Evolutionary conservation across 1,140 invertebrate genomes (phyloP).

Genomic region (Formica selysi): DNA sequence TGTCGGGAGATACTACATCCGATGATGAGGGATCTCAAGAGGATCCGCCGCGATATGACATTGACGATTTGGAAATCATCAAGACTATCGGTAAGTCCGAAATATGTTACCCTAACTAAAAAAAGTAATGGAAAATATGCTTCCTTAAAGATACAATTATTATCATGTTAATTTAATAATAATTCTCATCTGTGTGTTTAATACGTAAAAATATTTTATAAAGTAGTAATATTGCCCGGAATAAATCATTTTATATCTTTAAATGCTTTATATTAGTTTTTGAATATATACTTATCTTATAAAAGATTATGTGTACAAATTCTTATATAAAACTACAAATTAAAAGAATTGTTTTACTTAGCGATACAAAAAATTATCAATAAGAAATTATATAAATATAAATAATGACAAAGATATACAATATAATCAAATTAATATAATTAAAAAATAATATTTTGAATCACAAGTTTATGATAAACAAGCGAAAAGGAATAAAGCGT

Average conservation of each 20-base stretch:
- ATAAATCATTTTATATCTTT: too few relatives aligned
- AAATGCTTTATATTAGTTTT: background rate
- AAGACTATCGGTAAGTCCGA: slow-evolving; percentile 92
- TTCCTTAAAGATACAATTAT: too few relatives aligned
- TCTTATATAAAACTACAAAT: slow-evolving; percentile 1
- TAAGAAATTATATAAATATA: slow-evolving; percentile 12
- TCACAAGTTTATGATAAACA: slow-evolving; percentile 5
- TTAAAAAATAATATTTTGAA: slow-evolving; percentile 4
- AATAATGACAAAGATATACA: too few relatives aligned
- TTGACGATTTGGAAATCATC: slow-evolving; percentile 93
- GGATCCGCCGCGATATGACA: slow-evolving; percentile 90
- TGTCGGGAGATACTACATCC: slow-evolving; percentile 81
- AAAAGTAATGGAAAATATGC: background rate
- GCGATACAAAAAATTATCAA: background rate
- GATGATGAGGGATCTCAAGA: slow-evolving; percentile 87
- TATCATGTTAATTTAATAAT: background rate
- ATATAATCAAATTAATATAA: background rate
- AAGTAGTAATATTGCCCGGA: too few relatives aligned
- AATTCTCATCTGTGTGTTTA: too few relatives aligned
- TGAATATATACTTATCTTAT: background rate
- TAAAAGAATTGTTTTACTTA: background rate
- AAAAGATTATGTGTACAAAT: background rate
- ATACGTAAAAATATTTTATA: too few relatives aligned
- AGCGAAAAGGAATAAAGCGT: slow-evolving; percentile 23
- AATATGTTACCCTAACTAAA: background rate